phyloP scores from a whole-genome alignment of 2,888 invertebrate species.

The Elegia similella region DNA sequence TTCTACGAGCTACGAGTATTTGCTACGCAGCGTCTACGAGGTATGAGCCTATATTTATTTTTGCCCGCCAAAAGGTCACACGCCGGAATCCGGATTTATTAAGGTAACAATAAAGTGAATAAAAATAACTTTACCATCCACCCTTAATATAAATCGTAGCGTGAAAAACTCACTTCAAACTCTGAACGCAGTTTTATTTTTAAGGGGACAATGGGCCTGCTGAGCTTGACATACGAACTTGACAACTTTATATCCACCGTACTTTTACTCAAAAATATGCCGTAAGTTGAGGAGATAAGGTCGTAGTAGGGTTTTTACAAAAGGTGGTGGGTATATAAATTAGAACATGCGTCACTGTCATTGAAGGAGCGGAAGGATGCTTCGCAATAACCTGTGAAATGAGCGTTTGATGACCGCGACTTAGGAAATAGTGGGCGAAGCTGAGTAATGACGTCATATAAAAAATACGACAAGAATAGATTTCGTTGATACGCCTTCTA shows the following conservation, averaged over 20 bases:
- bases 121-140: constrained; percentile 18
- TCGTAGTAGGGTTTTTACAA: constrained; percentile 32
- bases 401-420: constrained; percentile 64
- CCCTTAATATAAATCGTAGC: constrained; percentile 49
- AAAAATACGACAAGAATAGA: neutral
- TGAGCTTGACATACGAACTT: constrained; percentile 46
- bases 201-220: constrained; percentile 60
- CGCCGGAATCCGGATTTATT: neutral
- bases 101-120: constrained; percentile 1
- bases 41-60: neutral
- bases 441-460: constrained; percentile 13
- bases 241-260: constrained; percentile 29
- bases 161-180: constrained; percentile 50
- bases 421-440: constrained; percentile 40
- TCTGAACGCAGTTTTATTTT: constrained; percentile 60
- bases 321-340: constrained; percentile 58
- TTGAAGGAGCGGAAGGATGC: constrained; percentile 51
- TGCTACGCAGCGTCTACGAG: neutral
- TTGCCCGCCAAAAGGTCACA: neutral
- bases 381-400: constrained; percentile 71
- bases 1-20: neutral
- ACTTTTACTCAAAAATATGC: constrained; percentile 29
- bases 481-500: neutral
- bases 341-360: constrained; percentile 74
- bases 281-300: constrained; percentile 38